Evolutionary conservation across 2,113 vertebrate genomes (phyloP), one percentile per base, ranked within the genome.

Genomic region (Lethenteron camtschaticum): DNA sequence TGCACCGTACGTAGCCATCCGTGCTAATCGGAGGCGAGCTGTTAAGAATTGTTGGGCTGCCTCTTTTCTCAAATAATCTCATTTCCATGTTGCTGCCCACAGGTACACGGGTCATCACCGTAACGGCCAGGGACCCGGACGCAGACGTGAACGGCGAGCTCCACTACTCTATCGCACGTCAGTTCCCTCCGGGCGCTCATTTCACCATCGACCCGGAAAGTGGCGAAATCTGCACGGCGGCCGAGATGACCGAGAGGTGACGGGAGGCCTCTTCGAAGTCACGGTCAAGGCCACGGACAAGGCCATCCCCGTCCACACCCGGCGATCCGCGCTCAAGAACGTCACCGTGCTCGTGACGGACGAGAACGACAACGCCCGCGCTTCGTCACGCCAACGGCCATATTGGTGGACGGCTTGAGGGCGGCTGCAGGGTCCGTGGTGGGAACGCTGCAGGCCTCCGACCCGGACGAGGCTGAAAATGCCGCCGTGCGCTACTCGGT

Each of bases 401-500:
- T 99, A 0, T 85, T 90, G 0, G 89, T 89, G 0, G 90, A 96
- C 76, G 84, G 89, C 41, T 41, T 41, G 41, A 41, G 41, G 10
- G 85, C 87, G 0, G 82, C 89, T 0, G 78, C 87, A 2, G 94
- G 94, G 6, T 95, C 92, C 0, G 81, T 97, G 71, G 81, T 99
- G 10, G 90, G 87, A 0, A 94, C 91, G 0, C 85, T 99, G 4
- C 69, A 84, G 68, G 91, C 94, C n/a, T 84, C 85, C 0, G 94
- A 99, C 78, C 90, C 91, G 0, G 94, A 99, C 0, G 92, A 96
- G 74, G 94, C 90, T 0, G 80, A 83, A 0, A 99, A 99, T 0
- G 94, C 90, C 1, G 90, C 96, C 70, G 88, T 99, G 75, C 91
- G 96, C 73, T 99, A 91, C 4, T 90, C 95, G 76, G 84, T 99